Conservation (phyloP, 2,888 invertebrate genomes). For the Tachina fera region DNA sequence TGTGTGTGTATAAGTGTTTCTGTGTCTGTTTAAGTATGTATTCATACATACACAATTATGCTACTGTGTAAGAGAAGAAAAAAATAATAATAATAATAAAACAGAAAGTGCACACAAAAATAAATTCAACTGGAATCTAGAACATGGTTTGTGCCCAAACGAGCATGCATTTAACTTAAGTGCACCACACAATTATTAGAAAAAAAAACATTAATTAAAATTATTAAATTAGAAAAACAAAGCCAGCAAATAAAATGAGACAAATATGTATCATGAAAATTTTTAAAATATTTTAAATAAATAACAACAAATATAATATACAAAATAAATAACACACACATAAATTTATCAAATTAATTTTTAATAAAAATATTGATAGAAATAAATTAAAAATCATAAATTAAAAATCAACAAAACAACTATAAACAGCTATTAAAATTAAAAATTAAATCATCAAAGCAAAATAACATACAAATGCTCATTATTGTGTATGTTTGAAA, state of each 20-base stretch:
- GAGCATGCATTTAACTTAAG: conserved; percentile 35
- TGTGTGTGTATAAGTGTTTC: neutral
- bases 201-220: neutral
- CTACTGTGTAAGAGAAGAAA: neutral
- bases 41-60: conserved; percentile 4
- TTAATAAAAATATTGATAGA: no score
- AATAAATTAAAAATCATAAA: no score
- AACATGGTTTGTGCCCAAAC: conserved; percentile 38
- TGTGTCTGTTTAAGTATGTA: neutral
- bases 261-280: neutral
- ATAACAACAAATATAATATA: neutral
- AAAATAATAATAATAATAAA: conserved; percentile 32
- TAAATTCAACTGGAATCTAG: conserved; percentile 30
- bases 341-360: no score
- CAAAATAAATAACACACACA: no score
- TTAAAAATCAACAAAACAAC: no score
- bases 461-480: no score
- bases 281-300: neutral
- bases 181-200: conserved; percentile 38
- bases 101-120: conserved; percentile 32
- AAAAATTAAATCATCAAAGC: no score
- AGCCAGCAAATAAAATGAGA: conserved; percentile 15
- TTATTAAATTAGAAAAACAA: conserved; percentile 10
- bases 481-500: no score
- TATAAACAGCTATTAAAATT: no score